phyloP scores from a whole-genome alignment of 2,888 invertebrate species.

The Epistrophe grossulariae region DNA sequence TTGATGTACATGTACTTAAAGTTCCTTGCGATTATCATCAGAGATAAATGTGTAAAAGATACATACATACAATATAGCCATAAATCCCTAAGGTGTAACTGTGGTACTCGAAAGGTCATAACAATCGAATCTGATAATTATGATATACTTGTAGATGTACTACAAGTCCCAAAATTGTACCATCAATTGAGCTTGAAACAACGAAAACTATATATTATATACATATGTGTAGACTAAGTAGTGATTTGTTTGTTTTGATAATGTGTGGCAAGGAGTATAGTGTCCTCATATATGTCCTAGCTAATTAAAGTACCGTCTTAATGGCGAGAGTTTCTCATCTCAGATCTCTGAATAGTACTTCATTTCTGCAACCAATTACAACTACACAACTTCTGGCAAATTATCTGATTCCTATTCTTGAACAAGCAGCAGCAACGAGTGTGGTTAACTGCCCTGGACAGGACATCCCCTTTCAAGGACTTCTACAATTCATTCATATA shows the following conservation, averaged over 20 bases:
- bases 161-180: constrained; percentile 43
- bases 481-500: not conserved
- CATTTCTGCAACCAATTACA: constrained; percentile 64
- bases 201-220: not conserved
- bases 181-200: constrained; percentile 38
- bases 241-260: constrained; percentile 15
- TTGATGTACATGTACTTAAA: not conserved
- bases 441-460: constrained; percentile 32
- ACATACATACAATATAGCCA: not conserved
- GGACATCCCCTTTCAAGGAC: constrained; percentile 29
- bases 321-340: constrained; percentile 58
- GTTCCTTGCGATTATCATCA: not conserved
- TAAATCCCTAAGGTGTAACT: constrained; percentile 3
- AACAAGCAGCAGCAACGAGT: constrained; percentile 11
- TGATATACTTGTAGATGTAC: constrained; percentile 43
- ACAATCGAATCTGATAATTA: constrained; percentile 57
- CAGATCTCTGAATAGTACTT: constrained; percentile 45
- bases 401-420: constrained; percentile 38
- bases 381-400: constrained; percentile 29
- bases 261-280: constrained; percentile 22
- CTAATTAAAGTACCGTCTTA: constrained; percentile 65
- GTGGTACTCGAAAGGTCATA: constrained; percentile 10
- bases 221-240: not conserved
- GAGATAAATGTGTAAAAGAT: not conserved
- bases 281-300: constrained; percentile 31